Percentiles rank a stretch among this genome's conserved stretches.
Evolutionary conservation across 1,140 invertebrate species (phyloP).

Genomic region (Polyergus mexicanus): DNA sequence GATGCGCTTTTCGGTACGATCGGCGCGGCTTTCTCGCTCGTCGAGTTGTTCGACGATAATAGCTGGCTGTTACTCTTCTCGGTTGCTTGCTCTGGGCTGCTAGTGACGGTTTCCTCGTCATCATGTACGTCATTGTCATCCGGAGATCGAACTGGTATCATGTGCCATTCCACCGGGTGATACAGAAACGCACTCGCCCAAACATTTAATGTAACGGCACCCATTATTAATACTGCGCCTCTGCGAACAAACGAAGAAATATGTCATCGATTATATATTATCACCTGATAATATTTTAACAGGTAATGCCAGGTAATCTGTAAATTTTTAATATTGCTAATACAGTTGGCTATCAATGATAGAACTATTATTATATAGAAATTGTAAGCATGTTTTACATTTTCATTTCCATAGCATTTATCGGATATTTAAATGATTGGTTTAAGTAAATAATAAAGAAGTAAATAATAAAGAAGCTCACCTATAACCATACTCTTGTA

Average conservation of each 20-base stretch:
- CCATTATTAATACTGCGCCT: conserved; percentile 93
- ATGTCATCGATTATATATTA: background rate
- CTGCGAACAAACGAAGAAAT: conserved; percentile 84
- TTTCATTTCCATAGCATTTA: conserved; percentile 28
- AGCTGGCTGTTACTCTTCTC: conserved; percentile 72
- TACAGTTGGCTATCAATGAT: background rate
- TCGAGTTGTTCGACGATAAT: conserved; percentile 45
- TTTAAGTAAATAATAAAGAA: background rate
- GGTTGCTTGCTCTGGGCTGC: conserved; percentile 68
- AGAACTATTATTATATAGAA: background rate
- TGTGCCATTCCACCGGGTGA: conserved; percentile 93
- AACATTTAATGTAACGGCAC: conserved; percentile 93
- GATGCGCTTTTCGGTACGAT: conserved; percentile 87
- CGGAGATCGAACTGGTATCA: conserved; percentile 84
- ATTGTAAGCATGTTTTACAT: conserved; percentile 3
- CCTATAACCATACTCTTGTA: conserved; percentile 92
- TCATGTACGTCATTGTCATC: conserved; percentile 63
- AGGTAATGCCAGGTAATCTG: background rate
- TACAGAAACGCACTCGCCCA: conserved; percentile 94
- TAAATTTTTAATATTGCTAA: conserved; percentile 10
- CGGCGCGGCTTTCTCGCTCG: conserved; percentile 71
- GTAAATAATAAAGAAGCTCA: conserved; percentile 76
- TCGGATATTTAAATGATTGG: background rate
- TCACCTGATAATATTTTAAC: background rate
- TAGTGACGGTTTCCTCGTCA: conserved; percentile 65